Evolutionary conservation across 2,797 vertebrate genomes (phyloP).

Genomic region (Antennarius maculatus): DNA sequence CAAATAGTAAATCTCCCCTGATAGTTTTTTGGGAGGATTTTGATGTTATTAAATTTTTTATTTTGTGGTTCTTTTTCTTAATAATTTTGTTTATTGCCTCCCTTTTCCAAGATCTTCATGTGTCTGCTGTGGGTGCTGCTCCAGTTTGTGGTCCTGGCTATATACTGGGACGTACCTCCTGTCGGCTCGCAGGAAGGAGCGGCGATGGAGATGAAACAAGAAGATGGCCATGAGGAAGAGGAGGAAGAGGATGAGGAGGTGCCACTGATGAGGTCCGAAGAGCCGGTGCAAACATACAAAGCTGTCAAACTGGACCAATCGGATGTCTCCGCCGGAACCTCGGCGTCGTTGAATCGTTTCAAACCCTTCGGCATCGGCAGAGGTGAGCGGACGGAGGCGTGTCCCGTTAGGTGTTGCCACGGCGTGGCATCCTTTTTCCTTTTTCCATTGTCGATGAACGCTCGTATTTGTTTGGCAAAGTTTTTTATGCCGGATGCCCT

Average conservation of each 20-base stretch:
- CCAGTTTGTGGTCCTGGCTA: constrained; percentile 76
- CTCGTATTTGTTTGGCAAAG: no score
- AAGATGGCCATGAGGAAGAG: constrained; percentile 53
- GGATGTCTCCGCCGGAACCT: constrained; percentile 21
- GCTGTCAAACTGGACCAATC: constrained; percentile 51
- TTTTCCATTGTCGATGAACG: no score
- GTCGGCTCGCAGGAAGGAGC: constrained; percentile 53
- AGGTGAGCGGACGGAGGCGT: constrained; percentile 75
- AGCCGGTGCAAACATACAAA: constrained; percentile 60
- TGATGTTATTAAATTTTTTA: background rate
- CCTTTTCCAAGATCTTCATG: constrained; percentile 83
- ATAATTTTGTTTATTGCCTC: background rate
- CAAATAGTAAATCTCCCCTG: constrained; percentile 11
- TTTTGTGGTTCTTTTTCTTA: background rate
- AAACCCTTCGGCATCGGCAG: constrained; percentile 71
- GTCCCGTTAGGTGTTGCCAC: constrained; percentile 23
- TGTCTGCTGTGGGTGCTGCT: constrained; percentile 84
- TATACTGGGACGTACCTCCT: constrained; percentile 82
- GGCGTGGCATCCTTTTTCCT: no score
- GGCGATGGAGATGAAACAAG: constrained; percentile 50
- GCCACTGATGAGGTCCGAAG: constrained; percentile 63
- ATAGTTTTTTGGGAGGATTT: constrained; percentile 9
- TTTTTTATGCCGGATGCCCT: no score
- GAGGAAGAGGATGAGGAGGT: constrained; percentile 62
- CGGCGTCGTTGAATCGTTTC: constrained; percentile 50